These are phyloP conservation scores for Criorhina ranunculi DNA, from an alignment of 2,888 invertebrate genomes.

Conservation along the genomic window DNA sequence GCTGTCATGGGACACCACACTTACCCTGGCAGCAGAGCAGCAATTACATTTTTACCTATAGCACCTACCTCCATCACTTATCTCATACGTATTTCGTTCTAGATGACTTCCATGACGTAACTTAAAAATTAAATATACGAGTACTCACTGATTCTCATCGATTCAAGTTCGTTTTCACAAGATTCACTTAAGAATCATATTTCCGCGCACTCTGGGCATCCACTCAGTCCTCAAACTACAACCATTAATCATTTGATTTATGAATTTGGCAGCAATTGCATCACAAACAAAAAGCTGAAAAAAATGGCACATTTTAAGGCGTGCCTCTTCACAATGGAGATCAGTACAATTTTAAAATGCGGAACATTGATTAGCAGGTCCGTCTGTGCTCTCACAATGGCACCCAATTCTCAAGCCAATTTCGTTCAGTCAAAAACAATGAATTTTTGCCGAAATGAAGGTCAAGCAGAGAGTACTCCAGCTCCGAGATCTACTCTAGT, in stretches of 20 bases:
- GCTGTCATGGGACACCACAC: too few relatives aligned
- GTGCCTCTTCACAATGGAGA: conserved; percentile 44
- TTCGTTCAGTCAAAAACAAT: conserved; percentile 21
- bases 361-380: conserved; percentile 56
- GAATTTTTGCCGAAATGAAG: conserved; percentile 40
- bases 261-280: conserved; percentile 42
- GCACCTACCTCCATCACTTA: too few relatives aligned
- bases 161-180: conserved; percentile 41
- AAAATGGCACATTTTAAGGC: conserved; percentile 58
- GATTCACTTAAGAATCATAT: conserved; percentile 37
- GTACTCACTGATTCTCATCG: conserved; percentile 12
- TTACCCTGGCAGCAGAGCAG: too few relatives aligned
- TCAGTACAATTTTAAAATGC: conserved; percentile 48
- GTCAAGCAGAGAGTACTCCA: conserved; percentile 41
- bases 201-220: conserved; percentile 54
- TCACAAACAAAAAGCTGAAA: conserved; percentile 2
- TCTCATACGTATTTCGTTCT: too few relatives aligned
- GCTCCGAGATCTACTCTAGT: conserved; percentile 10
- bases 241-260: conserved; percentile 61
- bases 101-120: not conserved
- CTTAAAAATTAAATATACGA: conserved; percentile 1
- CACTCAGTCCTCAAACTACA: conserved; percentile 33
- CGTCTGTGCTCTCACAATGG: conserved; percentile 7
- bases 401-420: conserved; percentile 35
- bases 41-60: too few relatives aligned